These are phyloP conservation scores for Phycodurus eques DNA, from an alignment of 2,113 vertebrate species.

Conservation along the genomic window DNA sequence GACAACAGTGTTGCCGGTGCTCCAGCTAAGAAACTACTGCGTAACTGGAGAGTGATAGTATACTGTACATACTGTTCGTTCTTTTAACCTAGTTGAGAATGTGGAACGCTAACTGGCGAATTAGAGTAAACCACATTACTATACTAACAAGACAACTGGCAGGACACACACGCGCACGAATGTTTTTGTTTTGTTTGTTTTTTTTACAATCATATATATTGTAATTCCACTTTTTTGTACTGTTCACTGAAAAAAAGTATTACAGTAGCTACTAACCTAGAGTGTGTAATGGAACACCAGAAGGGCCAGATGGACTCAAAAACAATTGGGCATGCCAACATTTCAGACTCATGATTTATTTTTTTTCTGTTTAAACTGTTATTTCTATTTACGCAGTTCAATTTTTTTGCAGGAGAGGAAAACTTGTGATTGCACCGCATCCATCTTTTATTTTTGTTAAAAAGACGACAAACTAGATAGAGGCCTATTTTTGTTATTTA, in stretches of 20 bases:
- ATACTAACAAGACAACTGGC: neutral
- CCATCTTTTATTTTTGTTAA: slow-evolving; percentile 6
- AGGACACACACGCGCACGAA: too few relatives aligned
- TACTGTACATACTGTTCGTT: neutral
- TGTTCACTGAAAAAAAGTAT: neutral
- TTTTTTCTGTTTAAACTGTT: neutral
- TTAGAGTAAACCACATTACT: too few relatives aligned
- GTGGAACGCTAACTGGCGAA: neutral
- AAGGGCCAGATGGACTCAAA: neutral
- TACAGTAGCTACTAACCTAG: neutral
- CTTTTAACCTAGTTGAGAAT: neutral
- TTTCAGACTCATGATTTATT: neutral
- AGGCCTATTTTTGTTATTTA: neutral
- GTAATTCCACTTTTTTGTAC: too few relatives aligned
- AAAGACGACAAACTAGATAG: neutral
- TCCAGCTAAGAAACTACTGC: neutral
- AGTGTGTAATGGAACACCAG: neutral
- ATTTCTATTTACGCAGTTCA: neutral
- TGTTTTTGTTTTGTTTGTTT: neutral
- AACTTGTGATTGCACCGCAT: slow-evolving; percentile 1
- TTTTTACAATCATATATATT: neutral
- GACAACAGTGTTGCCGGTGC: too few relatives aligned
- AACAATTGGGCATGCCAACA: neutral
- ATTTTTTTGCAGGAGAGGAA: neutral
- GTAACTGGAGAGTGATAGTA: neutral